Conservation (phyloP, 2,113 vertebrate genomes). For the Trinectes maculatus region DNA sequence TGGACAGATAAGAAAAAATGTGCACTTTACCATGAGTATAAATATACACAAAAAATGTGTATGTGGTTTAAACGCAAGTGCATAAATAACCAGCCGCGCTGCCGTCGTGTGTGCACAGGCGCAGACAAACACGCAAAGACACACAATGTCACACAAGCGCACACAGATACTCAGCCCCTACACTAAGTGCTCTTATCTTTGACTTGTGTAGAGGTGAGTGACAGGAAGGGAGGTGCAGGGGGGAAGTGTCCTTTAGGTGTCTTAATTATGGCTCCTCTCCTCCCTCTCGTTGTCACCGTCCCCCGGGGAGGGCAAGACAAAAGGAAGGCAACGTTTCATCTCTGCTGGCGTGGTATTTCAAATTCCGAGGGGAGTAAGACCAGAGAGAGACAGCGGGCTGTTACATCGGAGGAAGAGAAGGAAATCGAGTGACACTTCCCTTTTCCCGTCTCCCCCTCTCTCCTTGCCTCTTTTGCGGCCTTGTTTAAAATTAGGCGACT, state of each 20-base stretch:
- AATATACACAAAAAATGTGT: too few relatives aligned
- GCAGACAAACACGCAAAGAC: background rate
- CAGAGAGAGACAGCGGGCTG: constrained; percentile 55
- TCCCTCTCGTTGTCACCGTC: constrained; percentile 75
- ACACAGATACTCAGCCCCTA: constrained; percentile 24
- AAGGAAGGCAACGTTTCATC: constrained; percentile 75
- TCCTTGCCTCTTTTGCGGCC: constrained; percentile 48
- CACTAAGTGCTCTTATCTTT: constrained; percentile 66
- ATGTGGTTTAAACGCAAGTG: too few relatives aligned
- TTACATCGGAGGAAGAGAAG: constrained; percentile 42
- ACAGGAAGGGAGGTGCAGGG: constrained; percentile 66
- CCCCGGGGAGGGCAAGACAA: constrained; percentile 73
- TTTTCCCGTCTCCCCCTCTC: constrained; percentile 8
- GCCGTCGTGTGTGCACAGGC: too few relatives aligned
- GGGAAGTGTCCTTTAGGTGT: constrained; percentile 78
- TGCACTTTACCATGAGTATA: too few relatives aligned
- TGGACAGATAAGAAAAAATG: too few relatives aligned
- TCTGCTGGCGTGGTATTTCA: constrained; percentile 75
- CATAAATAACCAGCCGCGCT: too few relatives aligned
- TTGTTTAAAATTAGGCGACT: constrained; percentile 69
- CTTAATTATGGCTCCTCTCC: constrained; percentile 78
- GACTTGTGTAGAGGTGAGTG: constrained; percentile 72
- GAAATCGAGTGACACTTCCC: constrained; percentile 55
- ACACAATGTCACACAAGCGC: background rate
- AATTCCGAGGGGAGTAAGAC: constrained; percentile 70